A percentile compares a stretch with the other conserved stretches of the same genome.
These are phyloP conservation scores for Hylaea fasciaria DNA, from an alignment of 2,888 invertebrate genomes.

Conservation along the genomic window DNA sequence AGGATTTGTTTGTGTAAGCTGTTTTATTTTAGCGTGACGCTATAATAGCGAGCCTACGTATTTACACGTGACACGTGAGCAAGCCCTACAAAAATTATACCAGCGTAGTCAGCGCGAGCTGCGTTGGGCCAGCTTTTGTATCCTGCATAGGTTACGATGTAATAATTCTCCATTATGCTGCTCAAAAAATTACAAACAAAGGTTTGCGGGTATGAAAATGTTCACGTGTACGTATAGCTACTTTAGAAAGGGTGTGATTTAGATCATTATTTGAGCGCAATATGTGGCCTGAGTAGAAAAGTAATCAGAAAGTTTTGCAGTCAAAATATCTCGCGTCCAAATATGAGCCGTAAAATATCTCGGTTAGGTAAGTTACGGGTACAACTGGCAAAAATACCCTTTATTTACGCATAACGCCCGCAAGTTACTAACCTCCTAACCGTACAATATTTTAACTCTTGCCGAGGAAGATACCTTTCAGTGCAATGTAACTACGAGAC, in stretches of 20 bases:
- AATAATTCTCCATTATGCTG: too few species aligned
- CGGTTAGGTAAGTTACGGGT: constrained; percentile 35
- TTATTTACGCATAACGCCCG: constrained; percentile 35
- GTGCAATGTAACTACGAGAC: neutral
- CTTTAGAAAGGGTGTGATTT: too few species aligned
- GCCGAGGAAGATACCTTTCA: constrained; percentile 25
- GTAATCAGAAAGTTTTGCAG: neutral
- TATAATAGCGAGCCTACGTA: constrained; percentile 11
- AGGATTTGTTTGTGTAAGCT: constrained; percentile 65
- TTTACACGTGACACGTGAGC: neutral
- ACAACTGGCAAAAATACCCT: constrained; percentile 27
- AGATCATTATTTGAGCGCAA: neutral
- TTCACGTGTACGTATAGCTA: too few species aligned
- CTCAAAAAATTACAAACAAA: too few species aligned
- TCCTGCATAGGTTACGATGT: too few species aligned
- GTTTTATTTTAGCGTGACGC: constrained; percentile 55
- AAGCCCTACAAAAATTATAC: neutral
- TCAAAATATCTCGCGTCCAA: constrained; percentile 1
- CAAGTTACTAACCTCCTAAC: constrained; percentile 31
- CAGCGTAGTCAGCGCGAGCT: too few species aligned
- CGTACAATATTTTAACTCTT: constrained; percentile 46
- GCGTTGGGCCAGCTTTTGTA: too few species aligned
- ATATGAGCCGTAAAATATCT: constrained; percentile 43
- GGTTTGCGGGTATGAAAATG: too few species aligned
- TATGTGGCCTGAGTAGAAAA: neutral